These are phyloP conservation scores for Globia sparganii DNA, from an alignment of 2,888 invertebrate genomes.

Conservation along the genomic window DNA sequence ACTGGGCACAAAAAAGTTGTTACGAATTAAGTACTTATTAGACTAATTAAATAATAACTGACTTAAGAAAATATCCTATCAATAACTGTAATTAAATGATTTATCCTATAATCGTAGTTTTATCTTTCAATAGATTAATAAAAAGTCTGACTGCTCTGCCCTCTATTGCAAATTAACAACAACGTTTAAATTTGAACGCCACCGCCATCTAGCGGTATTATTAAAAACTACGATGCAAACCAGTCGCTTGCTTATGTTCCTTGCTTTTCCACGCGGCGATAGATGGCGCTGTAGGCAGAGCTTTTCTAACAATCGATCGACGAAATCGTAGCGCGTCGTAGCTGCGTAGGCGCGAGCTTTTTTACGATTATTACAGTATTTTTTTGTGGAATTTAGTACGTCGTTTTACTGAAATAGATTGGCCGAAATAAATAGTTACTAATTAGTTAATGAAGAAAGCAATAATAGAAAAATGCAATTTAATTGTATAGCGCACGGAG, in stretches of 20 bases:
- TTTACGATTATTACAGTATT: conserved; percentile 49
- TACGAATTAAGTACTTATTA: background rate
- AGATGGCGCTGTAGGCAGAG: conserved; percentile 79
- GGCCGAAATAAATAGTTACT: background rate
- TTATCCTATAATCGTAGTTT: too few species aligned
- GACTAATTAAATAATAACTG: background rate
- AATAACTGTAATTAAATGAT: background rate
- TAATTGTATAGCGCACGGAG: background rate
- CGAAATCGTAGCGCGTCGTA: conserved; percentile 43
- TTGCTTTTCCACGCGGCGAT: conserved; percentile 38
- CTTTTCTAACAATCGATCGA: conserved; percentile 26
- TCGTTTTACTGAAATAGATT: conserved; percentile 31
- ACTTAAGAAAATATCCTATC: background rate
- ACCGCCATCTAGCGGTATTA: conserved; percentile 72
- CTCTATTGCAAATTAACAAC: conserved; percentile 65
- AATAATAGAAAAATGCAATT: background rate
- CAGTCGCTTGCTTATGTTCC: background rate
- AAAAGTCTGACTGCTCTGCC: conserved; percentile 62
- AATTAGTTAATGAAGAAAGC: background rate
- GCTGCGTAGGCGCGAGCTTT: conserved; percentile 52
- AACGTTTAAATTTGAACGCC: conserved; percentile 46
- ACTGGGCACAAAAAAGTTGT: background rate
- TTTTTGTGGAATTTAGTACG: conserved; percentile 11
- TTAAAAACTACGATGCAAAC: conserved; percentile 59
- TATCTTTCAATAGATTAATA: background rate